Base-by-base conservation (phyloP, 2,797 vertebrate species). In the Tachyglossus aculeatus region DNA sequence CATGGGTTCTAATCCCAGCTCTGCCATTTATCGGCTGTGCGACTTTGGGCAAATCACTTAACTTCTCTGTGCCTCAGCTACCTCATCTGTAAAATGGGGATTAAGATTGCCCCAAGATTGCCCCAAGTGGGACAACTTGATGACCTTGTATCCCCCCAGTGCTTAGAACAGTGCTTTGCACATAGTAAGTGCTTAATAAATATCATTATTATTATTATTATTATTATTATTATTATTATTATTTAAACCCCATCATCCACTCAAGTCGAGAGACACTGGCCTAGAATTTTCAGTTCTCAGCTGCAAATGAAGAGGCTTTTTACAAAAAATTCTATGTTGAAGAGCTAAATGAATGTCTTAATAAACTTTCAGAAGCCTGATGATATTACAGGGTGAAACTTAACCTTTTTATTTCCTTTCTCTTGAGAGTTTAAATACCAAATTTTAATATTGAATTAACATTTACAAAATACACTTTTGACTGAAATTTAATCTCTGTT, bases 401-500 rank as follows among this genome's bases (percentile, higher is more conserved):
- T 68, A 44, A 47, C 54, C 62, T 84, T 84, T 80, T 51, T 33
- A 66, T 74, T 68, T 73, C 33, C 9, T 75, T 68, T 36, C 61
- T 80, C 65, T 44, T 76, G 74, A 74, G 74, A 82, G 60, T 12
- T 24, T 39, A 67, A 53, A 59, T 57, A 25, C 40, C 75, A 54
- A 75, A 82, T 78, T 75, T 82, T 76, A 80, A 84, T 76, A 52
- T 54, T 80, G 53, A 54, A 68, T 78, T 78, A 80, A 84, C 68
- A 80, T 82, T 78, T 80, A 47, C 47, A 71, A 78, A 58, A 60
- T 65, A 80, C 82, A 80, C 14, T 48, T 80, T 61, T 77, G 75
- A 82, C 51, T 65, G 63, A 53, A 62, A 59, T 45, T n/a, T n/a
- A n/a, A n/a, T n/a, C n/a, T n/a, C n/a, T n/a, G n/a, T n/a, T n/a